Conservation (phyloP, 2,888 invertebrate genomes). For the Caenorhabditis zanzibari region DNA sequence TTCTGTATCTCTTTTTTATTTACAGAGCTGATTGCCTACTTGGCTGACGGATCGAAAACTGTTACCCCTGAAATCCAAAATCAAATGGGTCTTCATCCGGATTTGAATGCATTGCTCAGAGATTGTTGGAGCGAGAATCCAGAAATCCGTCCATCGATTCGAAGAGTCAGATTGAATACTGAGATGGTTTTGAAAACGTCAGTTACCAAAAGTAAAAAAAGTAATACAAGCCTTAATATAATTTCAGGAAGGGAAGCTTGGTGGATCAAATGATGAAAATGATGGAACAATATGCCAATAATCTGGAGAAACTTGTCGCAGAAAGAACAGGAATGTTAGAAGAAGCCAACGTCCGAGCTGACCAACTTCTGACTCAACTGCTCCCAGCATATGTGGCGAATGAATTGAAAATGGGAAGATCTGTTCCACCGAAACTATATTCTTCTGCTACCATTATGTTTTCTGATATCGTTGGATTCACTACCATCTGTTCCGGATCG, state of each 20-base stretch:
- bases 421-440: slow-evolving; percentile 80
- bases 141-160: slow-evolving; percentile 81
- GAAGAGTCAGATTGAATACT: slow-evolving; percentile 81
- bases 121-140: slow-evolving; percentile 83
- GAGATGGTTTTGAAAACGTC: slow-evolving; percentile 81
- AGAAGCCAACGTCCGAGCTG: slow-evolving; percentile 82
- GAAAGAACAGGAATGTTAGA: slow-evolving; percentile 83
- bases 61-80: slow-evolving; percentile 80
- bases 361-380: slow-evolving; percentile 80
- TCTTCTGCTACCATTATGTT: slow-evolving; percentile 79
- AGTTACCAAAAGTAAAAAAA: slow-evolving; percentile 4
- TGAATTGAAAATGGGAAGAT: slow-evolving; percentile 80
- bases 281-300: slow-evolving; percentile 82
- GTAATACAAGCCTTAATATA: too few species aligned
- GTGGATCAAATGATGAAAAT: slow-evolving; percentile 82
- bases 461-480: slow-evolving; percentile 78
- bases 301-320: slow-evolving; percentile 81
- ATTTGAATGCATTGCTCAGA: slow-evolving; percentile 73
- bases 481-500: slow-evolving; percentile 80
- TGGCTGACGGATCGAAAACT: slow-evolving; percentile 76
- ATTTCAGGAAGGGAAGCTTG: slow-evolving; percentile 73
- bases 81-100: slow-evolving; percentile 79
- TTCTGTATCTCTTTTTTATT: not conserved
- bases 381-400: slow-evolving; percentile 81
- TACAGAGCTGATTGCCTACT: slow-evolving; percentile 77